Base-by-base conservation (phyloP, 1,140 invertebrate genomes). In the Drosophila biarmipes region DNA sequence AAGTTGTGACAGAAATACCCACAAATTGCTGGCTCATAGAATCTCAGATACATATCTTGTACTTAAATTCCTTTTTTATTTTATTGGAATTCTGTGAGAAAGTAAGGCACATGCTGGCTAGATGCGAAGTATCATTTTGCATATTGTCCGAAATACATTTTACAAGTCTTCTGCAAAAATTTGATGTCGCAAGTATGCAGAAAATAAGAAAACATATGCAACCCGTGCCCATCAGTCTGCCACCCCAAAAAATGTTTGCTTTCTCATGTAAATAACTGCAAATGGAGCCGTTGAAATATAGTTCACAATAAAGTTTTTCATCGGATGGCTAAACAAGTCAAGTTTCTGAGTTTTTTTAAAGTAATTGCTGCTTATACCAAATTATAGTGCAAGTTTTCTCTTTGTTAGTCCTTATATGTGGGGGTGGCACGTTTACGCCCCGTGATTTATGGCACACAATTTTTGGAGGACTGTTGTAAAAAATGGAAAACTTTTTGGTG, bases 281-380 rank as follows among this genome's bases (percentile, higher is more conserved):
- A 78, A 78, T 78, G 43, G 64, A 71, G 72, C 49, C 57, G 64
- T 77, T 76, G 57, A 69, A 61, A 78, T 74, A 71, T 58, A 82
- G 74, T 87, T 76, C 54, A 75, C 31, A 53, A 89, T 76, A 76
- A 82, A 87, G 40, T 87, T 89, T 75, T 51, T 56, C 53, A 52
- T 71, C 63, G 63, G 54, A 48, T 46, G 57, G 49, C 64, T 75
- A 51, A 58, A 21, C 40, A 56, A 46, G 71, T 74, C 62, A 86
- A 66, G 74, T 64, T 55, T 86, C 51, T 15, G 12, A n/a, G 75
- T 63, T 58, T 82, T 82, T 77, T 56, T 49, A 84, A 80, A 80
- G 75, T 87, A 82, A 87, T 87, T 79, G 78, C 82, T 87, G 74
- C 73, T 89, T 82, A 89, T 87, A 63, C 67, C 72, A 79, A 74